Conservation (phyloP, 2,113 vertebrate genomes). For the Protobothrops mucrosquamatus region DNA sequence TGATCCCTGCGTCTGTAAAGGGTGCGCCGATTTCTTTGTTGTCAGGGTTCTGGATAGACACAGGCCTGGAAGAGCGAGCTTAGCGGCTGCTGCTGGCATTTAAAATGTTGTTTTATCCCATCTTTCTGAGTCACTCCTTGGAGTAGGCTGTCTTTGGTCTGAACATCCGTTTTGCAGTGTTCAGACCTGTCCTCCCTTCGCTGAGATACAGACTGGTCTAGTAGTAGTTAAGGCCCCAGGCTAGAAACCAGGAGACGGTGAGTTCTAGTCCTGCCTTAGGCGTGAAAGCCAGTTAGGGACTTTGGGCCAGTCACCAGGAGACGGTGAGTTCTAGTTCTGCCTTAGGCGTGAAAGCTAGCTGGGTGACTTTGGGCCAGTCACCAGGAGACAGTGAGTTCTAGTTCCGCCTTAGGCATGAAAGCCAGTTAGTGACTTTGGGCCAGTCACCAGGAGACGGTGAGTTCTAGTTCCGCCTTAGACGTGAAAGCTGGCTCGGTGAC, state of each 20-base stretch:
- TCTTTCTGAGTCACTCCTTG: too few relatives aligned
- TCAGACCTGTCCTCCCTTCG: not conserved
- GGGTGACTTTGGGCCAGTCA: not conserved
- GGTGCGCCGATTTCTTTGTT: not conserved
- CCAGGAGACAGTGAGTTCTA: not conserved
- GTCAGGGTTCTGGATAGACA: not conserved
- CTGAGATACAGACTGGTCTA: not conserved
- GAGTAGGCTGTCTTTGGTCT: too few relatives aligned
- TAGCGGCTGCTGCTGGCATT: too few relatives aligned
- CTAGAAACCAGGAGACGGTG: not conserved
- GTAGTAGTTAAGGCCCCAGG: not conserved
- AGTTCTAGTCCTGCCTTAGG: not conserved
- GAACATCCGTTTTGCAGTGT: too few relatives aligned
- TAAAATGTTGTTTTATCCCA: too few relatives aligned
- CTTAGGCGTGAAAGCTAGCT: not conserved
- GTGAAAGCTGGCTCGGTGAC: not conserved
- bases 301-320: not conserved
- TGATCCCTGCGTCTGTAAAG: not conserved
- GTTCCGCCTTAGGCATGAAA: too few relatives aligned
- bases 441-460: too few relatives aligned
- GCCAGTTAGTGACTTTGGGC: too few relatives aligned
- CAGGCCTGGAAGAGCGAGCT: not conserved
- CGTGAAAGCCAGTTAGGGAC: not conserved
- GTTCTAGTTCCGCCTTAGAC: accelerated
- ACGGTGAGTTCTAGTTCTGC: accelerated